These are phyloP conservation scores for Caenorhabditis sp. DNA, from an alignment of 2,888 invertebrate species.

Conservation along the genomic window DNA sequence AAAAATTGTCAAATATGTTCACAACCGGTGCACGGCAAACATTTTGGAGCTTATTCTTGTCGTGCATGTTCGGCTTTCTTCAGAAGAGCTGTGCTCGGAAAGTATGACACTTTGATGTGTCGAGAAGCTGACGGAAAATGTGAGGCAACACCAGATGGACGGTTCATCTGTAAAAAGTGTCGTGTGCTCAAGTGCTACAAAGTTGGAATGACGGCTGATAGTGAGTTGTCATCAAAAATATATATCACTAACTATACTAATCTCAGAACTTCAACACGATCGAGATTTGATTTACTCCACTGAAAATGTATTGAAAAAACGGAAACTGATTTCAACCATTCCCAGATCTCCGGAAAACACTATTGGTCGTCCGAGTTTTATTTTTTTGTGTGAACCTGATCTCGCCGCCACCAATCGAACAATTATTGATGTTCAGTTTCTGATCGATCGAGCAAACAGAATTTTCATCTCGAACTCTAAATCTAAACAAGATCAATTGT, in stretches of 20 bases:
- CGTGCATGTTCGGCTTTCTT: conserved; percentile 49
- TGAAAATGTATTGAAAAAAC: background rate
- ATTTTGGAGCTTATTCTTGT: conserved; percentile 48
- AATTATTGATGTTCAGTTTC: background rate
- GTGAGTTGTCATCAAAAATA: conserved; percentile 1
- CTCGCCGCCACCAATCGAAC: background rate
- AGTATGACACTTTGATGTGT: background rate
- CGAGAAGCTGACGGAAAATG: background rate
- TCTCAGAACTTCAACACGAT: background rate
- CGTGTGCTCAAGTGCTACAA: conserved; percentile 16
- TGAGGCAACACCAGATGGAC: background rate
- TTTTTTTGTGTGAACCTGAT: background rate
- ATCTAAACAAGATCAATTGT: background rate
- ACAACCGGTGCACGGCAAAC: conserved; percentile 37
- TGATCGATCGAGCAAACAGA: background rate
- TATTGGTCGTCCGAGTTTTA: background rate
- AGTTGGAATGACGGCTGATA: conserved; percentile 25
- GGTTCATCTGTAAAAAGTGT: conserved; percentile 20
- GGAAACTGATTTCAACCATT: background rate
- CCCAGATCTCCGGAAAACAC: background rate
- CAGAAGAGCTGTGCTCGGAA: background rate
- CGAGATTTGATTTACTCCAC: background rate
- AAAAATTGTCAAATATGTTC: conserved; percentile 36
- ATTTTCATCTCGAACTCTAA: background rate
- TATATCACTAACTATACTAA: conserved; percentile 11